Conservation (phyloP, 2,888 invertebrate genomes). For the Anodontia alba region DNA sequence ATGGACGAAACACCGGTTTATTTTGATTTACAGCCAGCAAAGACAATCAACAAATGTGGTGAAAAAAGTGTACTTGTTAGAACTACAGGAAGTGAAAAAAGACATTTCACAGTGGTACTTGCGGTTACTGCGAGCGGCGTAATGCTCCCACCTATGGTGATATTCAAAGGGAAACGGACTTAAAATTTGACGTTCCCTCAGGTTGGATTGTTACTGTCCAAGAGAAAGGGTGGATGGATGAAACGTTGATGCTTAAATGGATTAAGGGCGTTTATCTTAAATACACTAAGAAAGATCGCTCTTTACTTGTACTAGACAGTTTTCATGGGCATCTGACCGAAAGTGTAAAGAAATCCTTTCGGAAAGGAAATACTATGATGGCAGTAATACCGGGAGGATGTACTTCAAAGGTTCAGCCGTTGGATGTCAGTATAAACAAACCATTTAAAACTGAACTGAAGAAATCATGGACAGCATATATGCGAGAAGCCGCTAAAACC, state of each 20-base stretch:
- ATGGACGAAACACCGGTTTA: conserved; percentile 47
- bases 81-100: conserved; percentile 28
- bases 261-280: conserved; percentile 8
- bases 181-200: not conserved
- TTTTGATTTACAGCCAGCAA: conserved; percentile 34
- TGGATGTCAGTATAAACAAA: conserved; percentile 29
- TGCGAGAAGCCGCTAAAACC: not conserved
- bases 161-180: conserved; percentile 11
- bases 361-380: conserved; percentile 6
- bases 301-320: conserved; percentile 43
- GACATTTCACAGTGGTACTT: conserved; percentile 35
- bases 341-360: conserved; percentile 11
- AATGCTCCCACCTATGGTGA: conserved; percentile 20
- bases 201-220: conserved; percentile 20
- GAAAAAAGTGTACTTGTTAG: too few species aligned
- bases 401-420: too few species aligned
- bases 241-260: conserved; percentile 2
- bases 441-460: conserved; percentile 30
- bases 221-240: conserved; percentile 25
- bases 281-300: conserved; percentile 16
- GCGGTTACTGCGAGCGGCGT: not conserved
- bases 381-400: too few species aligned
- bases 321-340: conserved; percentile 36
- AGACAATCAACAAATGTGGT: not conserved
- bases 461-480: not conserved